Base-by-base conservation (phyloP, 2,797 vertebrate species). In the Tragelaphus eurycerus region DNA sequence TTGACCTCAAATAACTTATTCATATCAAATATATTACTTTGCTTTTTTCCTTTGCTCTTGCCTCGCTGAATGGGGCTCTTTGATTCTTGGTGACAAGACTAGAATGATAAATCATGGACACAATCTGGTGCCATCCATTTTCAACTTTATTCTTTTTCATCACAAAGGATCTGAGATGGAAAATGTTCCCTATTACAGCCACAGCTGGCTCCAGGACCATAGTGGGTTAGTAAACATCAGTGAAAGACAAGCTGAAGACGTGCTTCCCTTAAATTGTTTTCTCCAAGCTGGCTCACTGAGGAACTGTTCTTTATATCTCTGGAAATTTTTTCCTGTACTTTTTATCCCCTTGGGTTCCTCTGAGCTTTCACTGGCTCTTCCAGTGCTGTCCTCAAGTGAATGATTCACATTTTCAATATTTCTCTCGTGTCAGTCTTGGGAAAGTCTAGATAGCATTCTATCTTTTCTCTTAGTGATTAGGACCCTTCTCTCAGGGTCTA, bases 111-210 rank as follows among this genome's bases (percentile, higher is more conserved):
- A 96, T 97, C 86, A 96, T 29, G 84, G 55, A 88, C 86, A 57
- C 78, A 95, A 81, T 97, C 89, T 93, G 55, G 95, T 97, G 89
- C 94, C 97, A 97, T 98, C 89, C 89, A 62, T 94, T 96, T 97
- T 95, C 74, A 93, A 79, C 91, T 94, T 97, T 88, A 87, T 96
- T 97, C 60, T 96, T 96, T 96, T 95, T 91, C 86, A 89, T n/a
- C 76, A 92, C 94, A 95, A 97, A 95, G 34, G 76, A 94, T 90
- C 86, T 97, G 90, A 87, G 94, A 96, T 90, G 94, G 97, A 92
- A 98, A 97, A 96, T 96, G 84, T 79, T 96, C 93, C 87, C 95
- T 84, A 78, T 86, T 95, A 71, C 84, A 83, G 62, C 90, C 79
- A 85, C 96, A 96, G 96, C 96, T 98, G 97, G 79, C 89, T 96